Conservation (phyloP, 1,140 invertebrate genomes). For the Calephelis nemesis region DNA sequence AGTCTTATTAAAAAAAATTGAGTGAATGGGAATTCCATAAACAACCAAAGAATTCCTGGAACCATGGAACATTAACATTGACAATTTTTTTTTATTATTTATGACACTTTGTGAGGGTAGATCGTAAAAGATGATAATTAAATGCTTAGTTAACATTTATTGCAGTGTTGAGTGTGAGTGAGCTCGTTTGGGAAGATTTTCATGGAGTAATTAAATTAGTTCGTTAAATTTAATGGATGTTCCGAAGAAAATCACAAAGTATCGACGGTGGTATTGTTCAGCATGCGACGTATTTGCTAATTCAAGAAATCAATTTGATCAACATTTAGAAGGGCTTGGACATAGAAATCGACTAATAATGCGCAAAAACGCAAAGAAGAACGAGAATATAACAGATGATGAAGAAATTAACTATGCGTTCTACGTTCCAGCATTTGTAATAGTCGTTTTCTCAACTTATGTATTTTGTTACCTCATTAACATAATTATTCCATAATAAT, state of each 20-base stretch:
- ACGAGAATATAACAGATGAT: slow-evolving; percentile 36
- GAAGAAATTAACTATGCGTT: slow-evolving; percentile 39
- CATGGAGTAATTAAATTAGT: neutral
- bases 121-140: too few relatives aligned
- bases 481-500: slow-evolving; percentile 31
- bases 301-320: slow-evolving; percentile 60
- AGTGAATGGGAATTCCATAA: too few relatives aligned
- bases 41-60: too few relatives aligned
- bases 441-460: slow-evolving; percentile 54
- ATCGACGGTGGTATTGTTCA: slow-evolving; percentile 53
- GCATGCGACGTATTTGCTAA: slow-evolving; percentile 60
- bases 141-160: too few relatives aligned
- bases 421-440: slow-evolving; percentile 52
- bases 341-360: slow-evolving; percentile 52
- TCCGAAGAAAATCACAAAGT: slow-evolving; percentile 32
- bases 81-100: too few relatives aligned
- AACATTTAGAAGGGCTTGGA: slow-evolving; percentile 62
- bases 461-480: slow-evolving; percentile 55
- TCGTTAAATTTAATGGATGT: slow-evolving; percentile 18
- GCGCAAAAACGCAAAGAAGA: slow-evolving; percentile 37
- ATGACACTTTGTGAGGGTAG: too few relatives aligned
- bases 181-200: neutral
- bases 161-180: too few relatives aligned
- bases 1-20: too few relatives aligned
- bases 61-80: too few relatives aligned